Evolutionary conservation across 2,113 vertebrate genomes (phyloP), one percentile per base, ranked within the genome.

Genomic region (Cyprinodon variegatus): DNA sequence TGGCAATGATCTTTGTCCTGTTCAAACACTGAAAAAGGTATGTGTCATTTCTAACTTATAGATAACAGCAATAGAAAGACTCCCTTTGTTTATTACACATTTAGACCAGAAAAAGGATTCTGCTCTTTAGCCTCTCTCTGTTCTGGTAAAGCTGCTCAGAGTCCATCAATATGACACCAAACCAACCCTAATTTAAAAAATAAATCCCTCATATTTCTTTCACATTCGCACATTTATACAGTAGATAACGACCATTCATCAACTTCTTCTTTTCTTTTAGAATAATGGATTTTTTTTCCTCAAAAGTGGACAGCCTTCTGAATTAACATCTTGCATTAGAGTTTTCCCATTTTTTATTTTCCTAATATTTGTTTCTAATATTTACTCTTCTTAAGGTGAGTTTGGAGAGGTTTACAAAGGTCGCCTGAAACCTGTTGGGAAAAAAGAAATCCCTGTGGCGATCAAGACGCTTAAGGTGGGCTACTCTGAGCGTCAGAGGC

Each of bases 351-450:
- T 53, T 3, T 6, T n/a, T 53, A 2, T 53, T 20, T n/a, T 20
- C 50, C 50, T 29, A 29, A 17, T n/a, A 17, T 45, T 53, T 68
- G 8, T 10, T 10, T 68, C 45, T 13, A 46, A 66, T 36, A 7
- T 46, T 36, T 38, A 5, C 11, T 14, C 36, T 65, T 40, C 65
- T 85, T 61, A 10, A 98, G 97, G 97, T 48, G 97, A 98, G 90
- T 98, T 98, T 83, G 97, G 97, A 65, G 97, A 98, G 86, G 97
- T 98, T 61, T 98, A 97, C 79, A 98, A 96, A 75, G 97, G 97
- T 7, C 96, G 96, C 12, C 92, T 98, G 86, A 98, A 98, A 86
- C 84, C 97, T 37, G 93, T 96, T 0, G 95, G 96, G 80, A 98
- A 98, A 86, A 95, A 96, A 67, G 97, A 98, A 91, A 96, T 98